A percentile compares a stretch with the other conserved stretches of the same genome.
Conservation (phyloP, 2,113 vertebrate species). For the Mirounga angustirostris region DNA sequence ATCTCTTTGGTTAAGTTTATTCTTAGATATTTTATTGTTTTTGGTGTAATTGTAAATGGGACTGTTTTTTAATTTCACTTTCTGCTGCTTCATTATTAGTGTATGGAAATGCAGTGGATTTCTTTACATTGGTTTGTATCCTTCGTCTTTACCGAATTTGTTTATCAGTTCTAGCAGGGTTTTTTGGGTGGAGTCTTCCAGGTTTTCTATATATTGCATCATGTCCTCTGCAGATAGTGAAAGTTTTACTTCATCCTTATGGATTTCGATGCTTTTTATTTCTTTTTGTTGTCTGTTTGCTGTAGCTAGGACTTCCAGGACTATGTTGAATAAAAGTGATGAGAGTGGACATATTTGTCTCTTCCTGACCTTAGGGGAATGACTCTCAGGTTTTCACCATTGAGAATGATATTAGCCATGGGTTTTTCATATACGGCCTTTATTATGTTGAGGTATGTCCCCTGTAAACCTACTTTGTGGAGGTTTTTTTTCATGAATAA, state of each 20-base stretch:
- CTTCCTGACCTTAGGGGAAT: not conserved
- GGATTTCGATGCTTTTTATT: not conserved
- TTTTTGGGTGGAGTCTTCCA: not conserved
- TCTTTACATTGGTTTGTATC: not conserved
- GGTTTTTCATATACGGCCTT: not conserved
- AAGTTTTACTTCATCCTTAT: not conserved
- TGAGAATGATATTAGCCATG: not conserved
- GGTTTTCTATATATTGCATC: not conserved
- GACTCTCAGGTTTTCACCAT: not conserved
- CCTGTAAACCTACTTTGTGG: not conserved
- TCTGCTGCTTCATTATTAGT: not conserved
- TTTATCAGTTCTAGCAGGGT: not conserved
- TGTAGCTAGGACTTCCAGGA: not conserved
- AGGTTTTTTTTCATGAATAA: not conserved
- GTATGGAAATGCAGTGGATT: not conserved
- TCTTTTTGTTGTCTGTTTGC: not conserved
- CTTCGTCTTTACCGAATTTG: not conserved
- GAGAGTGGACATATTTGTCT: not conserved
- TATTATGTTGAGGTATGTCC: not conserved
- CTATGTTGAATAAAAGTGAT: not conserved
- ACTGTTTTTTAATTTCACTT: not conserved
- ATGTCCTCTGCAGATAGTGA: not conserved
- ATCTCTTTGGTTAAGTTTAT: not conserved
- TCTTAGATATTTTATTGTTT: not conserved
- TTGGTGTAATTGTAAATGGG: not conserved